Percentiles rank a stretch among this genome's conserved stretches.
These are phyloP conservation scores for Portunus trituberculatus DNA, from an alignment of 1,140 invertebrate genomes.

Conservation along the genomic window DNA sequence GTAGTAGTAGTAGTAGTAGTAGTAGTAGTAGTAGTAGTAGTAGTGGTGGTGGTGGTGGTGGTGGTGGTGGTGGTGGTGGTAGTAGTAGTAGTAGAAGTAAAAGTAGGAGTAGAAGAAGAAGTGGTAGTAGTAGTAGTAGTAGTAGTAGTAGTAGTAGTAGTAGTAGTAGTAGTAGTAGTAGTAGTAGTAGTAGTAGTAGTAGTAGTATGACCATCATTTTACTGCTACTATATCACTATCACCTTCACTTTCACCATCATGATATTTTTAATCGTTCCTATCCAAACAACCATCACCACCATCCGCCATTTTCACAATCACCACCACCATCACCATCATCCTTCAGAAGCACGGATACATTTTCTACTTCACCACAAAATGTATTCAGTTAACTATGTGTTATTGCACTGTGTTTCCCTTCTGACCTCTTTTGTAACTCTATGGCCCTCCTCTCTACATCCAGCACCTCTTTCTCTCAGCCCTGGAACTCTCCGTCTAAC, in stretches of 20 bases:
- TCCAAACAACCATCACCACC: neutral
- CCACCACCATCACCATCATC: neutral
- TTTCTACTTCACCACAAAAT: neutral
- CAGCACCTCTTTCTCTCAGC: too few relatives aligned
- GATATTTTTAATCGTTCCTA: neutral
- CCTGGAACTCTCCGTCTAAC: too few relatives aligned
- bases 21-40: constrained; percentile 35
- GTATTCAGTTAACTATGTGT: too few relatives aligned
- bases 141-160: constrained; percentile 11
- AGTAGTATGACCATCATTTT: neutral
- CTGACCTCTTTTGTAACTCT: too few relatives aligned
- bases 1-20: constrained; percentile 11
- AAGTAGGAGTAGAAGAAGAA: neutral
- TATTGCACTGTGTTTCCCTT: too few relatives aligned
- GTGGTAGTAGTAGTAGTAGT: neutral
- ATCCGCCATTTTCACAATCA: neutral
- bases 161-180: constrained; percentile 34
- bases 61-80: neutral
- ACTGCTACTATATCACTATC: neutral
- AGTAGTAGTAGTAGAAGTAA: neutral
- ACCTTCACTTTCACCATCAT: neutral
- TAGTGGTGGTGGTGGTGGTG: neutral
- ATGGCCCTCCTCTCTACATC: too few relatives aligned
- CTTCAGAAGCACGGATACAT: neutral
- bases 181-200: constrained; percentile 29